These are phyloP conservation scores for Eclectus roratus DNA, from an alignment of 2,113 vertebrate genomes.

Conservation along the genomic window DNA sequence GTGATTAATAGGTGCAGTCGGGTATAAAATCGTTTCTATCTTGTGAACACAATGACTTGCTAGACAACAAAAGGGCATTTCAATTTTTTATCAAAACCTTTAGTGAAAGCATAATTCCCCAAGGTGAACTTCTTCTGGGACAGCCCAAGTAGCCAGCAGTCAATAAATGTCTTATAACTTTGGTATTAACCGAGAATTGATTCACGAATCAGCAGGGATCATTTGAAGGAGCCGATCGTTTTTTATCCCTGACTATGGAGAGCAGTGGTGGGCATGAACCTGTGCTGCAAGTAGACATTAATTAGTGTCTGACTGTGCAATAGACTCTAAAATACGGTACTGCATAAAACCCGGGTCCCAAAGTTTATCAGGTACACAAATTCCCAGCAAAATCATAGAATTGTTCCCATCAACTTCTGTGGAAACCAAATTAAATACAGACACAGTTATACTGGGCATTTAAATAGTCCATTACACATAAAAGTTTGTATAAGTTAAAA, in stretches of 20 bases:
- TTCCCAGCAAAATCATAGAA: background rate
- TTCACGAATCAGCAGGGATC: background rate
- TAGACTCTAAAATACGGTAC: background rate
- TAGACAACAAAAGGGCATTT: slow-evolving; percentile 31
- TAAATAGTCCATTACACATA: no score
- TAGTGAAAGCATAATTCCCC: background rate
- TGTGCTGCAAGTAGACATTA: background rate
- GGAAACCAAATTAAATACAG: background rate
- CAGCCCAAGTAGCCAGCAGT: background rate
- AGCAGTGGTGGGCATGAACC: background rate
- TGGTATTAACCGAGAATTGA: background rate
- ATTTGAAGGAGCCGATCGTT: background rate
- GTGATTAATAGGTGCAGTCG: background rate
- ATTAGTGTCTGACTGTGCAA: background rate
- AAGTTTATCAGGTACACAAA: background rate
- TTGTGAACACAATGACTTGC: background rate
- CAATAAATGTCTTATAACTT: background rate
- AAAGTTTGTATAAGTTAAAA: background rate
- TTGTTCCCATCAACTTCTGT: background rate
- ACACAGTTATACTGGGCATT: no score
- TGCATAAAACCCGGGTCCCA: background rate
- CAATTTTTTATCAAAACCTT: slow-evolving; percentile 18
- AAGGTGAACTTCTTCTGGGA: background rate
- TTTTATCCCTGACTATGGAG: background rate
- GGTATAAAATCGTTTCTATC: background rate